A percentile compares a stretch with the other conserved stretches of the same genome.
These are phyloP conservation scores for Xestia ashworthii DNA, from an alignment of 2,888 invertebrate genomes.

Conservation along the genomic window DNA sequence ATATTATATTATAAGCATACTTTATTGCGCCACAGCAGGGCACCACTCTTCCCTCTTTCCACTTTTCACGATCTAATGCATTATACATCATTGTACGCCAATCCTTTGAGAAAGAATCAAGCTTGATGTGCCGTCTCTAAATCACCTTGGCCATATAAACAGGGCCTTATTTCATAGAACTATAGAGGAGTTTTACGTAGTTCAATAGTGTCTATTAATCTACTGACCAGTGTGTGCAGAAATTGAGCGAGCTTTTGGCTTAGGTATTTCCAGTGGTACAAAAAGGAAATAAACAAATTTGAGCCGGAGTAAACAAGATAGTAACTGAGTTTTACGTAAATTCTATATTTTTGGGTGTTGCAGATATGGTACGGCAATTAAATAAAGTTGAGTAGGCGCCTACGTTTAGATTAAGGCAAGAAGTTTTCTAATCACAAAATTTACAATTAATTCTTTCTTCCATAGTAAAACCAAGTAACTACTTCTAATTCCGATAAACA, in stretches of 20 bases:
- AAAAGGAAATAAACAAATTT: constrained; percentile 13
- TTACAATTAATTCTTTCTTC: background rate
- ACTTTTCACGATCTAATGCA: too few species aligned
- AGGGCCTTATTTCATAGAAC: background rate
- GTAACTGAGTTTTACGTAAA: constrained; percentile 12
- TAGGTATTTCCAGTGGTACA: background rate
- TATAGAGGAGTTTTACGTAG: background rate
- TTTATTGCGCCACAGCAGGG: too few species aligned
- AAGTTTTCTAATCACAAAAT: background rate
- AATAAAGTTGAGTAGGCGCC: too few species aligned
- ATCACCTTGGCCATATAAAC: background rate
- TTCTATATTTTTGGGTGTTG: constrained; percentile 2
- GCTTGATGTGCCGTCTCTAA: too few species aligned
- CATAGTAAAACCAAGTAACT: too few species aligned
- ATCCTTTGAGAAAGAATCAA: too few species aligned
- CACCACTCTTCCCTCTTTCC: too few species aligned
- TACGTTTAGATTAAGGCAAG: background rate
- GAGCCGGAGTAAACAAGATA: constrained; percentile 1
- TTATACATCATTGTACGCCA: too few species aligned
- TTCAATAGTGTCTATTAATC: background rate
- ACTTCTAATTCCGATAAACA: background rate
- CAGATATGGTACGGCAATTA: background rate
- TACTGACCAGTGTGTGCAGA: too few species aligned
- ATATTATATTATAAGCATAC: too few species aligned
- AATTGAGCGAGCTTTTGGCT: background rate